phyloP scores from a whole-genome alignment of 1,140 invertebrate genomes.

The Leptinotarsa defecta region DNA sequence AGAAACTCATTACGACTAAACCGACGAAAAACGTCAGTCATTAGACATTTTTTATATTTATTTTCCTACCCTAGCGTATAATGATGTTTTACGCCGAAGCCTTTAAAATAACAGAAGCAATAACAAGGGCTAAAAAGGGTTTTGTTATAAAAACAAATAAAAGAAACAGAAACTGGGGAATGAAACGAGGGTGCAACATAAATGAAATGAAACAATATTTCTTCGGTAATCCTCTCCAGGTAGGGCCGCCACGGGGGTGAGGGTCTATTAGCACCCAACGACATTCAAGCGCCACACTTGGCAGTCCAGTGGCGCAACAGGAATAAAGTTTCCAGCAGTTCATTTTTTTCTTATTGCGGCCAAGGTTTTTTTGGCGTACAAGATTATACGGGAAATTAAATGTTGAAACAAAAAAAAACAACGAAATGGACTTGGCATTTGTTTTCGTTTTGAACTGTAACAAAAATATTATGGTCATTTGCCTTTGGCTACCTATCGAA shows the following conservation, averaged over 20 bases:
- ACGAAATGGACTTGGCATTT: too few relatives aligned
- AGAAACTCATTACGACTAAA: slow-evolving; percentile 2
- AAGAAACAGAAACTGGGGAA: slow-evolving; percentile 26
- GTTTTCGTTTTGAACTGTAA: too few relatives aligned
- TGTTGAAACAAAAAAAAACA: too few relatives aligned
- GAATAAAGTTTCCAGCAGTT: background rate
- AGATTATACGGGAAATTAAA: too few relatives aligned
- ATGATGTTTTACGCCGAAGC: slow-evolving; percentile 18
- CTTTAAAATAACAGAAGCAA: slow-evolving; percentile 28
- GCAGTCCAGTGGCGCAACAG: slow-evolving; percentile 2
- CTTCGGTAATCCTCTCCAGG: slow-evolving; percentile 36
- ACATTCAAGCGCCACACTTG: slow-evolving; percentile 27
- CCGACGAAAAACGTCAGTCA: slow-evolving; percentile 12
- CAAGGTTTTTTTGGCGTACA: too few relatives aligned
- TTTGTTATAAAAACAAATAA: slow-evolving; percentile 30
- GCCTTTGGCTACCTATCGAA: too few relatives aligned
- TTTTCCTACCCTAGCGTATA: slow-evolving; percentile 20
- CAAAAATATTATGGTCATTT: too few relatives aligned
- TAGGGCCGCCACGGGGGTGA: slow-evolving; percentile 23
- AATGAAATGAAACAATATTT: slow-evolving; percentile 45
- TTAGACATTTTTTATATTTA: slow-evolving; percentile 3
- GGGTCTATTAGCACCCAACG: slow-evolving; percentile 40
- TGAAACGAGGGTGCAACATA: slow-evolving; percentile 33
- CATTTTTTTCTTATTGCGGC: too few relatives aligned
- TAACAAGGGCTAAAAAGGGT: slow-evolving; percentile 29